Percentiles rank a stretch among this genome's conserved stretches.
phyloP scores from a whole-genome alignment of 2,113 vertebrate species.

The Hystrix cristata region DNA sequence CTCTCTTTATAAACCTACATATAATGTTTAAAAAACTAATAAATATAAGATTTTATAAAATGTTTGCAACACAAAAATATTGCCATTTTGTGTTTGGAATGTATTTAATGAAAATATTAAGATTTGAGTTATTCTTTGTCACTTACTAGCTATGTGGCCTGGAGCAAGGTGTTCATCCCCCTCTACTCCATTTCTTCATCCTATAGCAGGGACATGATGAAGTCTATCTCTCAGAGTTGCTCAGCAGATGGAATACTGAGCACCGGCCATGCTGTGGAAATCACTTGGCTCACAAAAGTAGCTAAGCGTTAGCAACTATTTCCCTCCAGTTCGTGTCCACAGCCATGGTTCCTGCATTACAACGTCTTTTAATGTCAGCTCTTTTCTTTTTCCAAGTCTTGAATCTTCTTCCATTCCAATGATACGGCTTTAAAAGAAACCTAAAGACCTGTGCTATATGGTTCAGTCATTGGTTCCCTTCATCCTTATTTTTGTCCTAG shows the following conservation, averaged over 20 bases:
- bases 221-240: neutral
- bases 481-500: neutral
- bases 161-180: neutral
- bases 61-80: neutral
- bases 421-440: neutral
- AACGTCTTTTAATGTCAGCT: neutral
- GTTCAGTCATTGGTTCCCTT: slow-evolving; percentile 3
- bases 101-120: neutral
- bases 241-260: neutral
- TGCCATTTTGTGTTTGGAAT: neutral
- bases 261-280: neutral
- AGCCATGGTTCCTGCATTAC: neutral
- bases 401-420: neutral
- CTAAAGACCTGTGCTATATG: neutral
- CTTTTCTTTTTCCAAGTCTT: neutral
- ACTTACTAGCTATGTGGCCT: neutral
- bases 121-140: neutral
- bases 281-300: neutral
- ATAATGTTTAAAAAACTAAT: neutral
- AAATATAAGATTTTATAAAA: neutral
- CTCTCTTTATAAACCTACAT: neutral
- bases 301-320: neutral
- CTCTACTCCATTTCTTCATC: neutral
- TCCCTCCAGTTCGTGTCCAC: neutral
- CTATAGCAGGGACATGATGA: neutral